Conservation (phyloP, 2,113 vertebrate genomes). For the Corythoichthys intestinalis region DNA sequence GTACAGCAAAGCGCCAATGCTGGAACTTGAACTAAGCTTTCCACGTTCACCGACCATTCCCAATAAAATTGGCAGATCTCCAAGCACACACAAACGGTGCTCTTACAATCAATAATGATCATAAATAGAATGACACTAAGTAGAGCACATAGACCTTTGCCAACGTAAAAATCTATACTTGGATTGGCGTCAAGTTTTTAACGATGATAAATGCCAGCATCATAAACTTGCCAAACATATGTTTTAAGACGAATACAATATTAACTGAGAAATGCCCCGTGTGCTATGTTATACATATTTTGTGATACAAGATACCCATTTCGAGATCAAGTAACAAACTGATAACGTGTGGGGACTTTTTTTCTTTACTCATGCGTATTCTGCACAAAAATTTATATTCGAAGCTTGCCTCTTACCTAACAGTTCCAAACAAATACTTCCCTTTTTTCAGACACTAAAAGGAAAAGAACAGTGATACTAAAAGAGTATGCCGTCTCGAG, state of each 20-base stretch:
- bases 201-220: not conserved
- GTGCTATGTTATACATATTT: not conserved
- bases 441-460: not conserved
- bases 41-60: not conserved
- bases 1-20: not conserved
- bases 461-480: not conserved
- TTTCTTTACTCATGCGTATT: not conserved
- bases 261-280: not conserved
- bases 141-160: not conserved
- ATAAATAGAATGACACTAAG: slow-evolving; percentile 1
- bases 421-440: not conserved
- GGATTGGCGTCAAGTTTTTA: not conserved
- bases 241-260: not conserved
- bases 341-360: not conserved
- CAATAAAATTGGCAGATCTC: not conserved
- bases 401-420: not conserved
- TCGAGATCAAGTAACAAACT: not conserved
- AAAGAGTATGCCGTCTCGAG: not conserved
- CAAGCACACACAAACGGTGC: not conserved
- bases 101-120: not conserved
- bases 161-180: not conserved
- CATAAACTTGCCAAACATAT: not conserved
- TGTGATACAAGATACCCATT: not conserved
- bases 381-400: not conserved
- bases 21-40: not conserved